phyloP scores from a whole-genome alignment of 2,888 invertebrate genomes.

The Anthophora plumipes region DNA sequence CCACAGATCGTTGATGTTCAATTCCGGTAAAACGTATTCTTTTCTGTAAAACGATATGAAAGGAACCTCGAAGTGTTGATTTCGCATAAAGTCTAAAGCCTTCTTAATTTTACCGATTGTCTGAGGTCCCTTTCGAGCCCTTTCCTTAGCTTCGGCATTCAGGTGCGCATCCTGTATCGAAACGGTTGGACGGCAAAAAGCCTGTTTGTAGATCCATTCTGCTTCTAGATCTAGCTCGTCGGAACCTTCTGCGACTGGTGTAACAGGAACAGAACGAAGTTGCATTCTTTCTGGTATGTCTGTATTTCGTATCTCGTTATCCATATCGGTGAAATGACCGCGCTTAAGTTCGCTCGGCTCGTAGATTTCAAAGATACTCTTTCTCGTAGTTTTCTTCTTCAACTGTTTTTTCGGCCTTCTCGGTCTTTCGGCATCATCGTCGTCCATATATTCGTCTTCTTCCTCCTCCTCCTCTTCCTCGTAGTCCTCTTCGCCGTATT shows the following conservation, averaged over 20 bases:
- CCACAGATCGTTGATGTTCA: slow-evolving; percentile 98
- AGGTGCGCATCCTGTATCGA: slow-evolving; percentile 90
- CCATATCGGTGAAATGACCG: slow-evolving; percentile 97
- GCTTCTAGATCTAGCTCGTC: slow-evolving; percentile 97
- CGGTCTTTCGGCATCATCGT: slow-evolving; percentile 88
- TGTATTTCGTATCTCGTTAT: slow-evolving; percentile 95
- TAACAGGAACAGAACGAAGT: slow-evolving; percentile 94
- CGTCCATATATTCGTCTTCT: slow-evolving; percentile 92
- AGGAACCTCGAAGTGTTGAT: slow-evolving; percentile 97
- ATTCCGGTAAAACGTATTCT: slow-evolving; percentile 97
- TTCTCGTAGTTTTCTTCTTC: slow-evolving; percentile 91
- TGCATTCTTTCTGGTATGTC: slow-evolving; percentile 97
- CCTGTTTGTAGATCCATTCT: slow-evolving; percentile 98
- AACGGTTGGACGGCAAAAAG: slow-evolving; percentile 93
- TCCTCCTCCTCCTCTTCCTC: slow-evolving; percentile 90
- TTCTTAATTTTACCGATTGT: slow-evolving; percentile 95
- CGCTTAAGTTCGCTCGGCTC: slow-evolving; percentile 99
- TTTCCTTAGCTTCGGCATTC: slow-evolving; percentile 85
- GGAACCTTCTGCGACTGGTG: slow-evolving; percentile 92
- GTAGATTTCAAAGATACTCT: slow-evolving; percentile 96
- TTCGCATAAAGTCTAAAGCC: slow-evolving; percentile 98
- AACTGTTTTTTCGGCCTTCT: slow-evolving; percentile 91
- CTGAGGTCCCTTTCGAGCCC: slow-evolving; percentile 88
- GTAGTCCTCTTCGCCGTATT: slow-evolving; percentile 94
- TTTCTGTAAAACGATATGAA: slow-evolving; percentile 99